These are phyloP conservation scores for Argyresthia goedartella DNA, from an alignment of 2,888 invertebrate genomes.

Conservation along the genomic window DNA sequence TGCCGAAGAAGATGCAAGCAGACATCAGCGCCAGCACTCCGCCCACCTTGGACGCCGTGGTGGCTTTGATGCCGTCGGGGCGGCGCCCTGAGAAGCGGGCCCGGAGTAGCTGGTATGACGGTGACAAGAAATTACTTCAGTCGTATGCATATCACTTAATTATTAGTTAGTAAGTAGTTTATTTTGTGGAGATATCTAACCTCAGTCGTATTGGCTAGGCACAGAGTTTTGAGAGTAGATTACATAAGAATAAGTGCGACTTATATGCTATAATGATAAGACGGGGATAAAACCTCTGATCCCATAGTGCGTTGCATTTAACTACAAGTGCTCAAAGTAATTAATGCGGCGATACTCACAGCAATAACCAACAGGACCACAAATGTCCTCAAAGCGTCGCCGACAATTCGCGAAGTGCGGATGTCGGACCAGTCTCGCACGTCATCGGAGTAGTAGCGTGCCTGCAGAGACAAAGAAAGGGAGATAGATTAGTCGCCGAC, in stretches of 20 bases:
- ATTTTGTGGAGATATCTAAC: too few relatives aligned
- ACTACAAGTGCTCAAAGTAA: not conserved
- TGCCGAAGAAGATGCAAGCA: conserved; percentile 28
- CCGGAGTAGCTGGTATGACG: conserved; percentile 42
- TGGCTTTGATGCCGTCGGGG: conserved; percentile 46
- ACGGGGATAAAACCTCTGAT: too few relatives aligned
- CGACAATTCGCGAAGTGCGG: conserved; percentile 34
- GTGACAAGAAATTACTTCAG: too few relatives aligned
- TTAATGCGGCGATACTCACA: conserved; percentile 26
- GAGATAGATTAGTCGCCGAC: too few relatives aligned
- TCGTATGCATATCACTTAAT: too few relatives aligned
- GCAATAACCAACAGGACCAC: conserved; percentile 55
- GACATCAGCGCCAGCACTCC: conserved; percentile 38
- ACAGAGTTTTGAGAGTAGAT: too few relatives aligned
- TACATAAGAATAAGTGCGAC: too few relatives aligned
- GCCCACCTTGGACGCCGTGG: conserved; percentile 46
- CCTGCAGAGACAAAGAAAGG: conserved; percentile 27
- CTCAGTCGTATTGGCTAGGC: too few relatives aligned
- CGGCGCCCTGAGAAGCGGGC: conserved; percentile 50
- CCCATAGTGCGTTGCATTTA: too few relatives aligned
- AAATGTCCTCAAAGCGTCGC: conserved; percentile 45
- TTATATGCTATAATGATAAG: too few relatives aligned
- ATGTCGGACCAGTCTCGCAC: conserved; percentile 35
- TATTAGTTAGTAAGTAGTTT: too few relatives aligned
- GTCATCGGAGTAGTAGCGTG: conserved; percentile 39